These are phyloP conservation scores for Aplidium turbinatum DNA, from an alignment of 23 tunicate genomes.

Conservation along the genomic window DNA sequence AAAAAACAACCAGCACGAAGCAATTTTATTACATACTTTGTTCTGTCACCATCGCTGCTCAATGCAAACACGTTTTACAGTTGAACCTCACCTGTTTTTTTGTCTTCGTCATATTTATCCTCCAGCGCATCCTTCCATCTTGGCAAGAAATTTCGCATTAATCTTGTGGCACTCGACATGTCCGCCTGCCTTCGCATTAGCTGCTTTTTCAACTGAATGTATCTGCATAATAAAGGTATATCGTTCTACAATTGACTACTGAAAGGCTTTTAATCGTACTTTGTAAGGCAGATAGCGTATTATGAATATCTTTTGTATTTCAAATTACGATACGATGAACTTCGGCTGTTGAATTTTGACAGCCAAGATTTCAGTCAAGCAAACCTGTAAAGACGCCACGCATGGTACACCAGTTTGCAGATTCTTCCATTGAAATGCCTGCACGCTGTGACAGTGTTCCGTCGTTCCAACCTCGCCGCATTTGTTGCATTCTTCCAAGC, in stretches of 20 bases:
- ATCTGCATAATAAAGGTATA: conserved; percentile 32
- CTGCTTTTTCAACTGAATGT: conserved; percentile 49
- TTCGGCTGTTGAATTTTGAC: too few species aligned
- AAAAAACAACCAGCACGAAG: too few species aligned
- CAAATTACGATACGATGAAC: too few species aligned
- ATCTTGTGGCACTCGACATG: background rate
- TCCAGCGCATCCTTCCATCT: conserved; percentile 38
- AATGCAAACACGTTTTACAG: too few species aligned
- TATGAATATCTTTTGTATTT: too few species aligned
- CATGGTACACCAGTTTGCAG: conserved; percentile 42
- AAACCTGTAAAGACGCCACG: conserved; percentile 73
- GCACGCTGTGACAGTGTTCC: conserved; percentile 6
- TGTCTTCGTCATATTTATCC: conserved; percentile 34
- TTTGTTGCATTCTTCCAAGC: conserved; percentile 35
- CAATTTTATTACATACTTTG: too few species aligned
- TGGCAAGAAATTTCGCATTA: conserved; percentile 1
- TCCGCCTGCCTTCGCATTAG: conserved; percentile 60
- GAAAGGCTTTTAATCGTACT: too few species aligned
- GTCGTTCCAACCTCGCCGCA: background rate
- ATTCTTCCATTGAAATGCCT: conserved; percentile 43
- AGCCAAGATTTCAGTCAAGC: too few species aligned
- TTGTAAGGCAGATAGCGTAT: too few species aligned
- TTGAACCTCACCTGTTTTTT: conserved; percentile 50
- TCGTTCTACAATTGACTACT: too few species aligned
- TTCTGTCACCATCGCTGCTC: too few species aligned